A percentile compares a stretch with the other conserved stretches of the same genome.
Conservation (phyloP, 1,140 invertebrate species). For the Bombus pyrosoma region DNA sequence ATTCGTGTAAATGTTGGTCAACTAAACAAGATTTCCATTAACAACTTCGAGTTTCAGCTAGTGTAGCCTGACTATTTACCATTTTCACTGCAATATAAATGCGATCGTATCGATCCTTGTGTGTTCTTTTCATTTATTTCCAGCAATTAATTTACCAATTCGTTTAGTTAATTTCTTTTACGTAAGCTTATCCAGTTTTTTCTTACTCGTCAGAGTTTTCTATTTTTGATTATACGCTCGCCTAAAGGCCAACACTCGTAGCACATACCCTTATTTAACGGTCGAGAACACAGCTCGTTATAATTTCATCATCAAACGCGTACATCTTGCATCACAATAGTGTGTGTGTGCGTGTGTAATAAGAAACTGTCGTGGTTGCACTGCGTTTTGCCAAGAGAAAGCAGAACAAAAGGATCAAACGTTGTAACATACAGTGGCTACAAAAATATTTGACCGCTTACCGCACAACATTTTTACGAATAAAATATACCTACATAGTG, state of each 20-base stretch:
- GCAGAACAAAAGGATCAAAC: constrained; percentile 35
- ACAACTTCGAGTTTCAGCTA: background rate
- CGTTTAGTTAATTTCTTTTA: background rate
- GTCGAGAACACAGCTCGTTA: constrained; percentile 44
- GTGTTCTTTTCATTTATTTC: background rate
- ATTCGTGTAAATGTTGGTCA: background rate
- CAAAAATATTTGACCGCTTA: background rate
- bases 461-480: background rate
- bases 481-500: no score
- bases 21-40: background rate
- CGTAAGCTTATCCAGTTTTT: no score
- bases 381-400: constrained; percentile 35
- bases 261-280: constrained; percentile 16
- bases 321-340: constrained; percentile 51
- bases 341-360: constrained; percentile 28
- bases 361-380: constrained; percentile 26
- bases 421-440: background rate
- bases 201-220: background rate
- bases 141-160: background rate
- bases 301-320: constrained; percentile 53
- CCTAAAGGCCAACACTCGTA: background rate
- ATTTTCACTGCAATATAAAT: background rate
- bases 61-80: background rate
- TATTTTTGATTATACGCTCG: background rate
- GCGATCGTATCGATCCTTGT: background rate